Evolutionary conservation across 2,797 vertebrate species (phyloP), one percentile per base, ranked within the genome.

Genomic region (Acrossocheilus fasciatus): DNA sequence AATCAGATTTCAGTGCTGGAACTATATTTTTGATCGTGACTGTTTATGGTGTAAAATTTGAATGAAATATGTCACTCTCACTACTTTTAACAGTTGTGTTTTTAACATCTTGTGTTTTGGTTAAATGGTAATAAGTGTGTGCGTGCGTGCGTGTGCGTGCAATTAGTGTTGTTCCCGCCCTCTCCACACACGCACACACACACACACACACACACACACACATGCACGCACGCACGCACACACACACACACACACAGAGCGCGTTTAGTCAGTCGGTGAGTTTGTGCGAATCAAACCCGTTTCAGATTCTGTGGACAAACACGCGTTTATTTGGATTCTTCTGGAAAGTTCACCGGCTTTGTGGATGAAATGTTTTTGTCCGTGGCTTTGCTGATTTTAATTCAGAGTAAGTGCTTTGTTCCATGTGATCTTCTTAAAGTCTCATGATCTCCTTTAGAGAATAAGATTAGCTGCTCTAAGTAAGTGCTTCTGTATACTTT

Each of bases 361-460:
- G 30, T 50, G 68, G 69, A 73, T 6, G 73, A 52, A 7, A 86
- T 86, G 84, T 23, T 73, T 41, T 52, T 73, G 52, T 82, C 78
- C 12, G 66, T 82, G 18, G 39, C 83, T 79, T 54, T 83, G 15
- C 83, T 90, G 74, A 50, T 88, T 41, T 43, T 90, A 23, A 70
- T 85, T 43, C 89, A 86, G 47, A 83, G 90, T 91, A 86, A 91
- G 90, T 91, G 74, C 18, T 57, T 66, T 39, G 59, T 43, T 76
- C 57, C 39, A 11, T 70, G 20, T 79, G 57, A 81, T 88, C 70
- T 78, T 64, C 66, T 88, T 85, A 76, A 78, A 50, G 41, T 82
- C 52, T 79, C 12, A 54, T 86, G 76, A 83, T 76, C 76, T 47
- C 10, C 69, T 88, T 43, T 47, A 41, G 68, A 83, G 80, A 88